Evolutionary conservation across 1,140 invertebrate genomes (phyloP).

Genomic region (Trachymyrmex septentrionalis): DNA sequence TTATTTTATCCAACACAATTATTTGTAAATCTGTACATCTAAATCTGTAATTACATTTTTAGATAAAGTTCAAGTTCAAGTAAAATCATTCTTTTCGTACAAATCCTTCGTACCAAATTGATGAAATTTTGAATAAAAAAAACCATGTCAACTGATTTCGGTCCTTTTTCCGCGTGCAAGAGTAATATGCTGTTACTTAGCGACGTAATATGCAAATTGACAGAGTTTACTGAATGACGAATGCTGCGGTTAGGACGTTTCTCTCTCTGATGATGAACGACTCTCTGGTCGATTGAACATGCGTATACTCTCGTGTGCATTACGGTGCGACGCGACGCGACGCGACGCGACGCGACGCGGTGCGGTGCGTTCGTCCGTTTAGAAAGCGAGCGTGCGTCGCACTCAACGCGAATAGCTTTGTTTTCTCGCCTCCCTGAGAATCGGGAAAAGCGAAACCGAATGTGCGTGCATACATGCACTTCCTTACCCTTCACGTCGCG

Average conservation of each 20-base stretch:
- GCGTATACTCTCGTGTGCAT: constrained; percentile 37
- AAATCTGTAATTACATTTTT: no score
- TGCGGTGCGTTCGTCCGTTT: constrained; percentile 73
- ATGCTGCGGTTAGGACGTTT: not conserved
- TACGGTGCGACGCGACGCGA: constrained; percentile 28
- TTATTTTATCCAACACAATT: no score
- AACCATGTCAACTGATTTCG: not conserved
- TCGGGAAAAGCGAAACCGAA: constrained; percentile 72
- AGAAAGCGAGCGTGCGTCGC: constrained; percentile 71
- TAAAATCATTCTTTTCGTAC: not conserved
- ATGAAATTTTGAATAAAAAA: not conserved
- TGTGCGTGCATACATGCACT: not conserved
- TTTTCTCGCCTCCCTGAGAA: constrained; percentile 69
- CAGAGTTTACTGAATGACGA: constrained; percentile 37
- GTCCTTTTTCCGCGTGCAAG: not conserved
- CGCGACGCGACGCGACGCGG: constrained; percentile 30
- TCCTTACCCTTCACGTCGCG: not conserved
- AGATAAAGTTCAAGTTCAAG: no score
- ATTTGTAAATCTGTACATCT: no score
- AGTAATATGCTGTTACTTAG: not conserved
- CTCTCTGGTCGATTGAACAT: constrained; percentile 60
- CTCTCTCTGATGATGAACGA: constrained; percentile 45
- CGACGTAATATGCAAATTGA: constrained; percentile 37
- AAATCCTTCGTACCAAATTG: no score
- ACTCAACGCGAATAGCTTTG: constrained; percentile 52